Evolutionary conservation across 2,888 invertebrate species (phyloP), one percentile per base, ranked within the genome.

Genomic region (Phyllotreta striolata): DNA sequence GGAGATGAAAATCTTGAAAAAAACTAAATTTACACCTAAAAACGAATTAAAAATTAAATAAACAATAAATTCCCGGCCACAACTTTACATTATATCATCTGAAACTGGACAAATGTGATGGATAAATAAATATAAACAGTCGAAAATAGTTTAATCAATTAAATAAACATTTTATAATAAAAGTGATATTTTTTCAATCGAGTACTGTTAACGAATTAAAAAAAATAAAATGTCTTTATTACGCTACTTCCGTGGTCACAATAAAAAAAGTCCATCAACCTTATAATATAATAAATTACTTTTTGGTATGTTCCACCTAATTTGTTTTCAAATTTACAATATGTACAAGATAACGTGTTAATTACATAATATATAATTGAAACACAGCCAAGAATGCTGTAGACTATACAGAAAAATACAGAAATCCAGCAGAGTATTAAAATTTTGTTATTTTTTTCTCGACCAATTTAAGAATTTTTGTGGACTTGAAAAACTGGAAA

Each of bases 371-470:
- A 72, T 73, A 71, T 70, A 73, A 74, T 73, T 73, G 72, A 74
- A 76, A 78, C 80, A 80, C 80, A 80, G 80, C 79, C 79, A 72
- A 75, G 73, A 76, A 74, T 75, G 79, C 79, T 79, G 80, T 78
- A 74, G 74, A 78, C 77, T 78, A 77, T 77, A 76, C 75, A 76
- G 67, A 73, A 63, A 66, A 69, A 77, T 75, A 78, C 76, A 77
- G 74, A 77, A 70, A 70, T 70, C 65, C 62, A 69, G 52, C 74
- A 73, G 71, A 73, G 69, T 60, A 65, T 68, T 67, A 64, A 62
- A 7, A 39, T 66, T 62, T 62, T 52, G 47, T 12, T 54, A 55
- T 2, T 38, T 52, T 52, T 10, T 52, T 34, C n/a, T 35, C 49
- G 37, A 49, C 49, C 49, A 14, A 35, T 24, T 24, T 24, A 24